A percentile compares a stretch with the other conserved stretches of the same genome.
Conservation (phyloP, 2,113 vertebrate genomes). For the Apteryx owenii region DNA sequence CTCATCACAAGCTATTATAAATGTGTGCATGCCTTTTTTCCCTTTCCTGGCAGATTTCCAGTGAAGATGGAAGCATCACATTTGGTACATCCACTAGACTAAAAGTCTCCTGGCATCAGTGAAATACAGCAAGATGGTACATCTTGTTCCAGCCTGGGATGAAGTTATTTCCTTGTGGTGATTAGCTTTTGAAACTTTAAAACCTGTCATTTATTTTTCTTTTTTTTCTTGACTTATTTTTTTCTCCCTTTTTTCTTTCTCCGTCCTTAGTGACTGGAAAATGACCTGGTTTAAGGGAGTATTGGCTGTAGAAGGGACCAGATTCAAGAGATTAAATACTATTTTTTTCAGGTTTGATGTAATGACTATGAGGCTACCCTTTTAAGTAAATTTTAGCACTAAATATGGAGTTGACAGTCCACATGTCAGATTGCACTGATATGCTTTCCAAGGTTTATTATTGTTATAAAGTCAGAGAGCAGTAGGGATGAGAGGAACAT, state of each 20-base stretch:
- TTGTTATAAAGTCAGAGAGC: neutral
- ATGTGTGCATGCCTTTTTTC: neutral
- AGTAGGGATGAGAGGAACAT: too few relatives aligned
- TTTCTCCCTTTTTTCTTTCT: neutral
- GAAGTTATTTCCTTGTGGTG: neutral
- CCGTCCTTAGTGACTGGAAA: neutral
- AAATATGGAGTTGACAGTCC: neutral
- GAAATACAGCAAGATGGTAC: conserved; percentile 6
- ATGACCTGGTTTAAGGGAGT: neutral
- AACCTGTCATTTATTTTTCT: neutral
- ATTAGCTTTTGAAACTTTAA: neutral
- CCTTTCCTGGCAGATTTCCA: neutral
- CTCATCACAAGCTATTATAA: neutral
- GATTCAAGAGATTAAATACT: neutral
- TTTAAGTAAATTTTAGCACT: neutral
- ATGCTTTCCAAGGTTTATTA: neutral
- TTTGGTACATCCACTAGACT: conserved; percentile 77
- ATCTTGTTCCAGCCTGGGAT: neutral
- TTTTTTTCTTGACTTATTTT: neutral
- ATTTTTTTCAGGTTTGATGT: neutral
- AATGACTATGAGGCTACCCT: neutral
- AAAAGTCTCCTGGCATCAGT: conserved; percentile 77
- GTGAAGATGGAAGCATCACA: conserved; percentile 62
- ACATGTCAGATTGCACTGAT: neutral
- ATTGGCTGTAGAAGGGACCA: neutral